Evolutionary conservation across 2,113 vertebrate species (phyloP).

Genomic region (Acrocephalus kingi): DNA sequence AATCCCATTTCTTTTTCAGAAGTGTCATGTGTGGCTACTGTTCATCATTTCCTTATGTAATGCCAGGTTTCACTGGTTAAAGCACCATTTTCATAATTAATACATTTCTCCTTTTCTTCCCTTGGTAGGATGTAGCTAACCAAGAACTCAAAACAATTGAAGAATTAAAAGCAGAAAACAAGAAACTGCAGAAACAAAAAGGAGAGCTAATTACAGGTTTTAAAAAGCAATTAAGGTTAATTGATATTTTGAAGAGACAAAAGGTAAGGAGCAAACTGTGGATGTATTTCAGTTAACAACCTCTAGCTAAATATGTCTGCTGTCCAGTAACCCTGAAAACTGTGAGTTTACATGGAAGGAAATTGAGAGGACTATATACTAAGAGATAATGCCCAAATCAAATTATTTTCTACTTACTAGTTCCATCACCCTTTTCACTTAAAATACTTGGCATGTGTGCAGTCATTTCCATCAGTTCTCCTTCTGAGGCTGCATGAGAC

Average conservation of each 20-base stretch:
- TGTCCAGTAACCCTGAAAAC: neutral
- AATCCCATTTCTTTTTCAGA: neutral
- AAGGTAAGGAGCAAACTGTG: conserved; percentile 77
- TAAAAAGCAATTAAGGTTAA: conserved; percentile 94
- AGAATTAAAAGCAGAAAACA: conserved; percentile 87
- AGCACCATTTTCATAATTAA: neutral
- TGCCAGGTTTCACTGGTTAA: neutral
- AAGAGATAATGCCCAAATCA: neutral
- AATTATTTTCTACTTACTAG: neutral
- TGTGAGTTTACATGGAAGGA: neutral
- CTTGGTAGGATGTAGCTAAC: conserved; percentile 78
- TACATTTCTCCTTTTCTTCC: neutral
- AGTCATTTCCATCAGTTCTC: neutral
- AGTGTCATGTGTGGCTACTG: neutral
- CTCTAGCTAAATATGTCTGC: neutral
- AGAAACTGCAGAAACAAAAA: conserved; percentile 92
- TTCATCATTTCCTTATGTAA: neutral
- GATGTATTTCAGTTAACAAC: neutral
- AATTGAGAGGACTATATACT: neutral
- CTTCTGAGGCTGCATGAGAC: neutral
- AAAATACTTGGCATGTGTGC: neutral
- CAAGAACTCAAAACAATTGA: conserved; percentile 87
- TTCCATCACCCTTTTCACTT: neutral
- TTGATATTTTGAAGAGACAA: conserved; percentile 94
- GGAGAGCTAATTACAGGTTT: conserved; percentile 88